Percentiles rank a stretch among this genome's conserved stretches.
Conservation (phyloP, 92 coral and sea anemone species). For the Heteractis magnifica region DNA sequence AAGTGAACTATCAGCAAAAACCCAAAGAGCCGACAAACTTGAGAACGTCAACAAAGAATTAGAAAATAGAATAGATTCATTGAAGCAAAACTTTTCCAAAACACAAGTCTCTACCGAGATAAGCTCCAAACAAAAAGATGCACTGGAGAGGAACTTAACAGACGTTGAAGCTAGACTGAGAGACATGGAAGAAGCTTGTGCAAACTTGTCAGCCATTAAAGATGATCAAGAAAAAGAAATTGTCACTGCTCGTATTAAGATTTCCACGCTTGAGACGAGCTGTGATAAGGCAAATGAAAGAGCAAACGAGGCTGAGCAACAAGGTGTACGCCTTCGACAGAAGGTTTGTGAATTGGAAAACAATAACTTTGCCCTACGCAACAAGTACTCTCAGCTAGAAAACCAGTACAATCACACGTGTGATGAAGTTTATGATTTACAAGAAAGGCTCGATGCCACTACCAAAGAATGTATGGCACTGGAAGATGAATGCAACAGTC, state of each 20-base stretch:
- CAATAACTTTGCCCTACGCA: slow-evolving; percentile 73
- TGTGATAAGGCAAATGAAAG: slow-evolving; percentile 82
- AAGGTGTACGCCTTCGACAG: slow-evolving; percentile 69
- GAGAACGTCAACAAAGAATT: slow-evolving; percentile 81
- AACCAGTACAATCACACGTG: slow-evolving; percentile 71
- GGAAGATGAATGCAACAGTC: slow-evolving; percentile 65
- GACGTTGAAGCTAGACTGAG: slow-evolving; percentile 76
- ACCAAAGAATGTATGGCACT: slow-evolving; percentile 57
- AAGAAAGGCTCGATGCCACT: slow-evolving; percentile 59
- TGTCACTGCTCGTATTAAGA: slow-evolving; percentile 62
- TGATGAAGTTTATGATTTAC: slow-evolving; percentile 68
- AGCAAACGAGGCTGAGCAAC: slow-evolving; percentile 79
- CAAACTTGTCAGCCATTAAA: slow-evolving; percentile 59
- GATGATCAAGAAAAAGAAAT: slow-evolving; percentile 89
- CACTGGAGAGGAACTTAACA: slow-evolving; percentile 70
- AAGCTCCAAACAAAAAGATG: slow-evolving; percentile 76
- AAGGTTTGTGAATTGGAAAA: slow-evolving; percentile 83
- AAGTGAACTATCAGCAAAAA: slow-evolving; percentile 78
- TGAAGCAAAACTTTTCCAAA: slow-evolving; percentile 85
- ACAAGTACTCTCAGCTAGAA: slow-evolving; percentile 76
- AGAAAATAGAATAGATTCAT: slow-evolving; percentile 75
- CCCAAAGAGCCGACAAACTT: slow-evolving; percentile 70
- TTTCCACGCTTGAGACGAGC: slow-evolving; percentile 75
- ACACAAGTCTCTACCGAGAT: slow-evolving; percentile 88
- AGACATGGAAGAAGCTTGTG: slow-evolving; percentile 84